Percentiles rank a stretch among this genome's conserved stretches.
These are phyloP conservation scores for Mythimna loreyi DNA, from an alignment of 2,888 invertebrate genomes.

Conservation along the genomic window DNA sequence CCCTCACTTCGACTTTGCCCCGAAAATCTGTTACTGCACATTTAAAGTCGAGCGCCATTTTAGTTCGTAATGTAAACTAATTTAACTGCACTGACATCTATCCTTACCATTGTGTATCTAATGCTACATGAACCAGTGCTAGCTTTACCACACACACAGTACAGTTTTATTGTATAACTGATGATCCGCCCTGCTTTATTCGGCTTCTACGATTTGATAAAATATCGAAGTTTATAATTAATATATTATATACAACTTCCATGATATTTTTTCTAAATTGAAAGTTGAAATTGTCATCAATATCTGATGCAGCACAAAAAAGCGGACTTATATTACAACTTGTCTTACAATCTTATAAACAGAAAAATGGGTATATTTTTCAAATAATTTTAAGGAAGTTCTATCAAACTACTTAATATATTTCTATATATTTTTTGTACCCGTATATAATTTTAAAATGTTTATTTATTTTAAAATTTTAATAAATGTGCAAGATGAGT, in stretches of 20 bases:
- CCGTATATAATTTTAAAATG: not conserved
- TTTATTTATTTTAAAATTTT: conserved; percentile 3
- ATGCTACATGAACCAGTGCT: no score
- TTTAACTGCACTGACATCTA: no score
- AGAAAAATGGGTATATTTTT: not conserved
- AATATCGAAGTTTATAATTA: not conserved
- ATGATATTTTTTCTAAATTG: not conserved
- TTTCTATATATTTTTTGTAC: not conserved
- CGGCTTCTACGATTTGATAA: not conserved
- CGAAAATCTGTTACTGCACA: no score
- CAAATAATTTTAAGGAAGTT: not conserved
- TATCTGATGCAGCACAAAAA: not conserved
- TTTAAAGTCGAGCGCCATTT: no score
- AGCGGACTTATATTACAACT: not conserved
- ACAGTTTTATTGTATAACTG: not conserved
- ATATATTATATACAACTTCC: no score
- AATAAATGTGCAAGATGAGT: conserved; percentile 24
- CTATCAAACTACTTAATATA: not conserved
- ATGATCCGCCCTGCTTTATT: no score
- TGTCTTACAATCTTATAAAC: not conserved
- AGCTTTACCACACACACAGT: no score
- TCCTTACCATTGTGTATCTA: no score
- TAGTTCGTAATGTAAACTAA: no score
- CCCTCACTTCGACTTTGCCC: no score
- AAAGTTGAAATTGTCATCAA: not conserved